Evolutionary conservation across 2,797 vertebrate species (phyloP).

Genomic region (Amazonetta brasiliensis): DNA sequence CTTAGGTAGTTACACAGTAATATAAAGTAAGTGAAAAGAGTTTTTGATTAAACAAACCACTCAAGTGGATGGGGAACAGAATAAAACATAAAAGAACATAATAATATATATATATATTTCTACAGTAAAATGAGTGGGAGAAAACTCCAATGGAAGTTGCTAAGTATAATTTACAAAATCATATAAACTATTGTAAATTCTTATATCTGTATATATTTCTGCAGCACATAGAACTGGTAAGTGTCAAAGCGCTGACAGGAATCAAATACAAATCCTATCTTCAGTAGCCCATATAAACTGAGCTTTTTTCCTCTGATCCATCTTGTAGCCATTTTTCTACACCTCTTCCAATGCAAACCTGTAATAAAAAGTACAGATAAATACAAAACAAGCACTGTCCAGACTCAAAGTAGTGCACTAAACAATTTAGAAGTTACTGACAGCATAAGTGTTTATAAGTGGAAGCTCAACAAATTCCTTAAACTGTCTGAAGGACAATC

Average conservation of each 20-base stretch:
- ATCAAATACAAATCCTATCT: not conserved
- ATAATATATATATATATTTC: not conserved
- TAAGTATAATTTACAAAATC: not conserved
- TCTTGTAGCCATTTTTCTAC: not conserved
- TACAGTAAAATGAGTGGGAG: not conserved
- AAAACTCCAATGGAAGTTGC: not conserved
- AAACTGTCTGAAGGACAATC: not conserved
- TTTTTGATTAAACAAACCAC: constrained; percentile 26
- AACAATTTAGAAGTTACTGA: not conserved
- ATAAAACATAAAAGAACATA: not conserved
- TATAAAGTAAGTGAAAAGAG: not conserved
- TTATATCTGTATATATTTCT: not conserved
- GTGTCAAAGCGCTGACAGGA: not conserved
- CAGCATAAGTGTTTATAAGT: not conserved
- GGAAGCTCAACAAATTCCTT: not conserved
- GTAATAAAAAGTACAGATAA: not conserved
- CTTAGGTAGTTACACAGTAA: not conserved
- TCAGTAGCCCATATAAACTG: not conserved
- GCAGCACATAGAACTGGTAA: not conserved
- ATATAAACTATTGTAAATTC: not conserved
- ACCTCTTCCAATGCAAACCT: not conserved
- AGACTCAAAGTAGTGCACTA: not conserved
- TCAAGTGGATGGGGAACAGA: not conserved
- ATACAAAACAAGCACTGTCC: not conserved
- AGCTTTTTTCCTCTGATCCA: not conserved